phyloP scores from a whole-genome alignment of 2,113 vertebrate species.

The Antennarius striatus region DNA sequence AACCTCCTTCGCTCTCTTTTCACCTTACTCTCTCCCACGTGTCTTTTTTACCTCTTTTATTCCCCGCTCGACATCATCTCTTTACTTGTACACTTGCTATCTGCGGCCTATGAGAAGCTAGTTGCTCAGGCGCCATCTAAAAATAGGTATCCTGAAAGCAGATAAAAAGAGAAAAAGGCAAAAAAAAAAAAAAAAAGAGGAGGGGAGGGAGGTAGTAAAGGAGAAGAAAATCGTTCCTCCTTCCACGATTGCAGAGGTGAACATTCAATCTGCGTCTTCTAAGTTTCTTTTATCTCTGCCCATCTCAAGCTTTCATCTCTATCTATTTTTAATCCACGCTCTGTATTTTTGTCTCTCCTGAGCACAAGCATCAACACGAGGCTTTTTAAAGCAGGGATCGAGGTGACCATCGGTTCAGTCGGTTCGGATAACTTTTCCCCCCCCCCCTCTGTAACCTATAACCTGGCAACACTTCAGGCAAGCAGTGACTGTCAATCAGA shows the following conservation, averaged over 20 bases:
- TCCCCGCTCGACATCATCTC: not conserved
- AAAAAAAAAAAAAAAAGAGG: slow-evolving; percentile 5
- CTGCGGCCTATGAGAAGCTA: slow-evolving; percentile 33
- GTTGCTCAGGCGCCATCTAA: slow-evolving; percentile 52
- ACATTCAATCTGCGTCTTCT: not conserved
- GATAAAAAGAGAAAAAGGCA: slow-evolving; percentile 16
- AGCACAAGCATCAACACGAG: slow-evolving; percentile 41
- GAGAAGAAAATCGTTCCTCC: slow-evolving; percentile 3
- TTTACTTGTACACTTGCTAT: slow-evolving; percentile 22
- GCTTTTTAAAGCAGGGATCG: slow-evolving; percentile 39
- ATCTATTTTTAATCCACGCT: slow-evolving; percentile 21
- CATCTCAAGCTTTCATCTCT: not conserved
- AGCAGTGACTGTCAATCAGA: slow-evolving; percentile 51
- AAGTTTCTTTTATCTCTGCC: not conserved
- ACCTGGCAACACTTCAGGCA: slow-evolving; percentile 32
- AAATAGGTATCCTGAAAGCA: slow-evolving; percentile 55
- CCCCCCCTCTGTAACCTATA: slow-evolving; percentile 22
- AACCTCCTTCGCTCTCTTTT: too few relatives aligned
- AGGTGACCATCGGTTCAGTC: slow-evolving; percentile 6
- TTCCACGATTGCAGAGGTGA: not conserved
- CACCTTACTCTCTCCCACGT: too few relatives aligned
- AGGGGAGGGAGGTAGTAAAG: slow-evolving; percentile 12
- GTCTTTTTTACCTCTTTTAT: too few relatives aligned
- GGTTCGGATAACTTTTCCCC: slow-evolving; percentile 17
- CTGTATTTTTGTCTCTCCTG: not conserved